Percentiles rank a stretch among this genome's conserved stretches.
Evolutionary conservation across 2,113 vertebrate genomes (phyloP).

Genomic region (Conger conger): DNA sequence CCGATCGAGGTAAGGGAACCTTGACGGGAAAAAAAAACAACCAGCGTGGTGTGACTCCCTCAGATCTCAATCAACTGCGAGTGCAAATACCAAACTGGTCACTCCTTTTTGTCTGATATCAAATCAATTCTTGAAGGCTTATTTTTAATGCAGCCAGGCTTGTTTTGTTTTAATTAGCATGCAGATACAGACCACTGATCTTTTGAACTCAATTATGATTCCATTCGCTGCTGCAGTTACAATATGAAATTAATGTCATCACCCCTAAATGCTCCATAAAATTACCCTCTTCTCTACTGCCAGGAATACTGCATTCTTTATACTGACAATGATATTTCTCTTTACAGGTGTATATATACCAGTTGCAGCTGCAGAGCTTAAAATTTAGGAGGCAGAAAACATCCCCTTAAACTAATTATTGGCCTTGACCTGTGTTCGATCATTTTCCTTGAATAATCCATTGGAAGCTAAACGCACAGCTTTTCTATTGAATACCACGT

Average conservation of each 20-base stretch:
- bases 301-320: conserved; percentile 2
- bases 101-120: background rate
- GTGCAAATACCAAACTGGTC: background rate
- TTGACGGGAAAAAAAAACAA: conserved; percentile 49
- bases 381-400: no score
- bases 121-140: background rate
- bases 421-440: no score
- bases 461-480: no score
- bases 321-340: background rate
- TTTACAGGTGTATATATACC: background rate
- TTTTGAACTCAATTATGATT: background rate
- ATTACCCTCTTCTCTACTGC: background rate
- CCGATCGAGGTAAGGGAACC: conserved; percentile 90
- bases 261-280: background rate
- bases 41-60: background rate
- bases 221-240: background rate
- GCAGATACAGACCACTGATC: background rate
- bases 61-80: background rate
- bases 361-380: background rate
- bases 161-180: background rate
- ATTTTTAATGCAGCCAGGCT: background rate
- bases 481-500: no score
- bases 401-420: no score
- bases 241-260: background rate
- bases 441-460: no score